Evolutionary conservation across 2,888 invertebrate species (phyloP).

Genomic region (Sialis lutaria): DNA sequence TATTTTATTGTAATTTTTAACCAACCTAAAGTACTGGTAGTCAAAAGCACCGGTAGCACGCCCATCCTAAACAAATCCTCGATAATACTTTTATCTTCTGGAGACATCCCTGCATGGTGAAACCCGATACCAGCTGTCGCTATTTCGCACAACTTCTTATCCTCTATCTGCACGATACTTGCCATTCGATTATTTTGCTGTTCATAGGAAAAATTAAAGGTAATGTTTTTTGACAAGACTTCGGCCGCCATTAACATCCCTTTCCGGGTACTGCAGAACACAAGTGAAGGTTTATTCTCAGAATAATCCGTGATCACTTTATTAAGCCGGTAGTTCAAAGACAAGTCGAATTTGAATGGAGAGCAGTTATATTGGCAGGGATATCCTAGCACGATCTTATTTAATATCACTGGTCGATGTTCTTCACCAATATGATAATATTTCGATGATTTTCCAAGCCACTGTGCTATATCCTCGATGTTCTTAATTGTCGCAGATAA

Average conservation of each 20-base stretch:
- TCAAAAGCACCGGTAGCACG: slow-evolving; percentile 47
- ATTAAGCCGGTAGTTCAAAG: slow-evolving; percentile 56
- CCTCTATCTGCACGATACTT: slow-evolving; percentile 19
- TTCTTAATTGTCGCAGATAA: slow-evolving; percentile 68
- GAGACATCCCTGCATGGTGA: slow-evolving; percentile 61
- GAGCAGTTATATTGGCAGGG: slow-evolving; percentile 32
- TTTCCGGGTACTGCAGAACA: slow-evolving; percentile 65
- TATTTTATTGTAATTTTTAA: neutral
- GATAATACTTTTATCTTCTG: slow-evolving; percentile 42
- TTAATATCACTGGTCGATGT: slow-evolving; percentile 54
- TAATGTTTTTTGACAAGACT: slow-evolving; percentile 46
- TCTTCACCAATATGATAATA: slow-evolving; percentile 49
- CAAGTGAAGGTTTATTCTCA: slow-evolving; percentile 54
- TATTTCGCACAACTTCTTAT: slow-evolving; percentile 25
- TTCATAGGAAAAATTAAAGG: slow-evolving; percentile 17
- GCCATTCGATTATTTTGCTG: slow-evolving; percentile 33
- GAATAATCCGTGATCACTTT: slow-evolving; percentile 50
- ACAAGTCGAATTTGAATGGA: slow-evolving; percentile 59
- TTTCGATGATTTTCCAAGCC: slow-evolving; percentile 43
- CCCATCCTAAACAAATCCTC: slow-evolving; percentile 49
- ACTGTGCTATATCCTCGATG: slow-evolving; percentile 53
- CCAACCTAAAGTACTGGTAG: slow-evolving; percentile 46
- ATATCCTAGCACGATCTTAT: slow-evolving; percentile 54
- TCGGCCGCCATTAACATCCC: slow-evolving; percentile 30
- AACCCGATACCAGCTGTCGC: slow-evolving; percentile 49